phyloP scores from a whole-genome alignment of 2,888 invertebrate genomes.

The Pocota personata region DNA sequence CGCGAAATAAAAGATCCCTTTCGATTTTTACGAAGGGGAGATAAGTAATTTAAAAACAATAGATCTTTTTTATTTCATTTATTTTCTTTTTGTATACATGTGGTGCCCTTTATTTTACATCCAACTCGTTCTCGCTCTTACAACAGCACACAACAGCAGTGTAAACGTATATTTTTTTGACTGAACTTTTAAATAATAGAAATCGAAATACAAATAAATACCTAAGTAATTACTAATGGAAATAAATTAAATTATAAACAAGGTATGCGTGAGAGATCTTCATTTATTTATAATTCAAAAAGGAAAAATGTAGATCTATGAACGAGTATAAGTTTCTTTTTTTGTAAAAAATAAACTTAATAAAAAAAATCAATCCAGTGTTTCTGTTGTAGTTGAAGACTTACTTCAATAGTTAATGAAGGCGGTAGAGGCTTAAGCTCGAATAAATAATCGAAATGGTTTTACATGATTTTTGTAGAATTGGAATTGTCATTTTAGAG shows the following conservation, averaged over 20 bases:
- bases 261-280: slow-evolving; percentile 43
- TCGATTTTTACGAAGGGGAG: slow-evolving; percentile 81
- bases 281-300: slow-evolving; percentile 23
- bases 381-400: background rate
- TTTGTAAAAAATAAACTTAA: slow-evolving; percentile 57
- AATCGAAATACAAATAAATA: slow-evolving; percentile 41
- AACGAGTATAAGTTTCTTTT: slow-evolving; percentile 56
- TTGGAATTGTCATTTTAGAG: no score
- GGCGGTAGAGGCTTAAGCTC: no score
- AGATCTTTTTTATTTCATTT: slow-evolving; percentile 25
- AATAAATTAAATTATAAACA: slow-evolving; percentile 29
- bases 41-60: slow-evolving; percentile 34
- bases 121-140: slow-evolving; percentile 34
- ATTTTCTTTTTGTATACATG: slow-evolving; percentile 2
- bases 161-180: slow-evolving; percentile 44
- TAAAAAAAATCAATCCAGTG: slow-evolving; percentile 1
- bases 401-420: no score
- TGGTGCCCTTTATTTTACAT: background rate
- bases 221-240: slow-evolving; percentile 17
- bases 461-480: no score
- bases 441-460: no score
- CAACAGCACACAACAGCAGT: slow-evolving; percentile 5
- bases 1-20: slow-evolving; percentile 70
- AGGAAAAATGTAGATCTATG: slow-evolving; percentile 30
- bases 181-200: slow-evolving; percentile 42